phyloP scores from a whole-genome alignment of 2,113 vertebrate genomes.

The Vulpes lagopus region DNA sequence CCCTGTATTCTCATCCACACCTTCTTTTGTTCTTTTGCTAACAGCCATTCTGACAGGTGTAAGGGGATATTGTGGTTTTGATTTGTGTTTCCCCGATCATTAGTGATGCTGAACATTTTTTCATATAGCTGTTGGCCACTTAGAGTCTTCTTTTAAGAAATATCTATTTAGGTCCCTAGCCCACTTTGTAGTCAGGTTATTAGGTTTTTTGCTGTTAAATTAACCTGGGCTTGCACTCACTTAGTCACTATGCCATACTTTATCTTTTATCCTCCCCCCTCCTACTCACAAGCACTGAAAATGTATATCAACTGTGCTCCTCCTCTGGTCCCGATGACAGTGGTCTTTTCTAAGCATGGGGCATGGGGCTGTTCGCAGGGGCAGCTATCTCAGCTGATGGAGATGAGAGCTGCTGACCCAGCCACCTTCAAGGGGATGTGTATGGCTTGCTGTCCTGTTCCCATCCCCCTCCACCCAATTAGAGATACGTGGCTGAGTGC shows the following conservation, averaged over 20 bases:
- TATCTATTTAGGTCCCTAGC: not conserved
- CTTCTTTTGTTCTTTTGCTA: not conserved
- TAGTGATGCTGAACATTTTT: not conserved
- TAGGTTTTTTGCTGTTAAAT: not conserved
- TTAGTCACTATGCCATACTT: fast-evolving
- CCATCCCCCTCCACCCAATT: not conserved
- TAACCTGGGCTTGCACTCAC: not conserved
- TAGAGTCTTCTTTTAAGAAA: not conserved
- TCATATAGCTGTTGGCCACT: not conserved
- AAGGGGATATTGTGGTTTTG: not conserved
- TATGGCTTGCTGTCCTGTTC: not conserved
- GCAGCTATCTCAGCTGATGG: not conserved
- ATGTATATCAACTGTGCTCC: not conserved
- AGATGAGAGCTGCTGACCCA: too few species aligned
- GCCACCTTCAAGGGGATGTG: not conserved
- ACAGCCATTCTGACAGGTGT: not conserved
- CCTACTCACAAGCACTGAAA: not conserved
- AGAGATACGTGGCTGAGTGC: not conserved
- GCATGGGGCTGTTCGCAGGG: fast-evolving
- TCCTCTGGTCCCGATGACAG: not conserved
- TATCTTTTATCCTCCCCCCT: not conserved
- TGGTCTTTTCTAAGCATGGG: not conserved
- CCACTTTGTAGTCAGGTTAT: not conserved
- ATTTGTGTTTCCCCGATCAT: not conserved
- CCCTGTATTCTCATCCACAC: not conserved